Conservation (phyloP, 2,888 invertebrate species). For the Nemurella pictetii region DNA sequence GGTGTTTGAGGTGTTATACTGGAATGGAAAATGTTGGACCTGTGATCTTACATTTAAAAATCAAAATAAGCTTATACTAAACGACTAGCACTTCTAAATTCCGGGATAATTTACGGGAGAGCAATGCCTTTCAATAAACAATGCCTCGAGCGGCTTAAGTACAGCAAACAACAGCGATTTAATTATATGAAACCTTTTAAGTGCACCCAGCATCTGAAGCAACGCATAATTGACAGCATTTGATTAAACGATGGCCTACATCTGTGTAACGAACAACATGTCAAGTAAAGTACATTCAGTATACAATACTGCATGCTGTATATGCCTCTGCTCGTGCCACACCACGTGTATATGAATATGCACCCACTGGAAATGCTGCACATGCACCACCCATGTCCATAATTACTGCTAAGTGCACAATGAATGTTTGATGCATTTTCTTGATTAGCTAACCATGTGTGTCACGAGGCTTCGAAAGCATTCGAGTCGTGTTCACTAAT, state of each 20-base stretch:
- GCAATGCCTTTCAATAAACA: neutral
- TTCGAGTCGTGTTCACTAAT: neutral
- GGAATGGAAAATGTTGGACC: too few species aligned
- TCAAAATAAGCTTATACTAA: too few species aligned
- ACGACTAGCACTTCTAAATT: too few species aligned
- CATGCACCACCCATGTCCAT: neutral
- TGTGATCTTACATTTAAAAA: too few species aligned
- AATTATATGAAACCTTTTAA: neutral
- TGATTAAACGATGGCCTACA: neutral
- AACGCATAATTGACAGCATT: neutral
- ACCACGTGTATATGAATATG: too few species aligned
- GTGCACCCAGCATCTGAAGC: neutral
- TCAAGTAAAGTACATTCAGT: neutral
- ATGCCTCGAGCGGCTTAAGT: neutral
- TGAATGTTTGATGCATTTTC: neutral
- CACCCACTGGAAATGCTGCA: neutral
- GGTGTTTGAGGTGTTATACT: too few species aligned
- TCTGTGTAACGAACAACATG: neutral
- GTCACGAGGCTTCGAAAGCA: neutral
- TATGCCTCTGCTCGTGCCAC: neutral
- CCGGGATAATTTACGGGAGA: too few species aligned
- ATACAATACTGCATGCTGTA: neutral
- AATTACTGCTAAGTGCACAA: neutral
- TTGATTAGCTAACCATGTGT: neutral
- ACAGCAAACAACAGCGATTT: neutral